These are phyloP conservation scores for Drosophila erecta DNA, from an alignment of 1,140 invertebrate species.

Conservation along the genomic window DNA sequence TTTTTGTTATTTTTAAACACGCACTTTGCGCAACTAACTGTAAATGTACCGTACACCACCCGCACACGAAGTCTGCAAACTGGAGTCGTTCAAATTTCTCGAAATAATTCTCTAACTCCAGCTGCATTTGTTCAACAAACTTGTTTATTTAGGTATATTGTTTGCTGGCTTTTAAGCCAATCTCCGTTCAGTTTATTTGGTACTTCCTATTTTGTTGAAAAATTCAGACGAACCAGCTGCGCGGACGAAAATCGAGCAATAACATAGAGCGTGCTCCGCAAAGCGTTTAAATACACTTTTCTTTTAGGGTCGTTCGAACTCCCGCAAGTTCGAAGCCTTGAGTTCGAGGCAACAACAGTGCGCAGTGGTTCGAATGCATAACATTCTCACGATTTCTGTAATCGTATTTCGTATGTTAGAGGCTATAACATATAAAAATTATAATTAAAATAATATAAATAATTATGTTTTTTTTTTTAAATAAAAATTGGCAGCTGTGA, in stretches of 20 bases:
- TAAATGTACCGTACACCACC: slow-evolving; percentile 46
- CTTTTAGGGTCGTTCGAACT: not conserved
- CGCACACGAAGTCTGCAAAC: slow-evolving; percentile 17
- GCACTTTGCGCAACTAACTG: slow-evolving; percentile 73
- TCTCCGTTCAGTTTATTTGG: slow-evolving; percentile 10
- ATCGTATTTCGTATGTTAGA: too few relatives aligned
- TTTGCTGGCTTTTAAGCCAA: slow-evolving; percentile 3
- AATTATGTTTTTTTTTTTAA: too few relatives aligned
- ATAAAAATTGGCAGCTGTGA: too few relatives aligned
- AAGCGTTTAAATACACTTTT: slow-evolving; percentile 17
- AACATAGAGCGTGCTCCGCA: slow-evolving; percentile 14
- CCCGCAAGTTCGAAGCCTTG: not conserved
- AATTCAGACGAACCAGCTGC: slow-evolving; percentile 1
- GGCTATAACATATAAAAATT: too few relatives aligned
- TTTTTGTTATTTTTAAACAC: slow-evolving; percentile 62
- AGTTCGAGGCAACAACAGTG: not conserved
- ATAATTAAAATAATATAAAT: too few relatives aligned
- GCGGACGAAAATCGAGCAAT: slow-evolving; percentile 25
- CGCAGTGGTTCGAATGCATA: not conserved
- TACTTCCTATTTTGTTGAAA: not conserved
- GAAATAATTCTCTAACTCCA: not conserved
- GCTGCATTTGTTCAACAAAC: not conserved
- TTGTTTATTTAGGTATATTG: not conserved
- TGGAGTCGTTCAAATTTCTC: not conserved
- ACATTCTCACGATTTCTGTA: not conserved